Conservation (phyloP, 2,113 vertebrate genomes). For the Fregata magnificens region DNA sequence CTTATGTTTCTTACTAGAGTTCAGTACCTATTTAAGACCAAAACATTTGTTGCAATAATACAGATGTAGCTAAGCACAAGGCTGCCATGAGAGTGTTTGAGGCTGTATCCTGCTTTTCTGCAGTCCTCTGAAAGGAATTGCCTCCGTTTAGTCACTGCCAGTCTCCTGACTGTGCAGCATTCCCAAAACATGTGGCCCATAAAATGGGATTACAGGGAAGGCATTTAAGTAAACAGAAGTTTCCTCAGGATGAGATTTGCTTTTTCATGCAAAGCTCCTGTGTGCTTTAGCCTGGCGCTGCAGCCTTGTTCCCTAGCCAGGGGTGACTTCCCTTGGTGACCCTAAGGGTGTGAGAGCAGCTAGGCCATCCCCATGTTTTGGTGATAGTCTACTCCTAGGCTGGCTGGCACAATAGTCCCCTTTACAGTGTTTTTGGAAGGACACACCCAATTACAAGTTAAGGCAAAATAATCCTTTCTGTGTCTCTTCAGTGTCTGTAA, state of each 20-base stretch:
- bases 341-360: neutral
- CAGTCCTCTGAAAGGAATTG: neutral
- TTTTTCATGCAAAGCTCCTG: neutral
- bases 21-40: neutral
- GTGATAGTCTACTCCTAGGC: neutral
- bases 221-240: conserved; percentile 22
- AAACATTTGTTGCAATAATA: neutral
- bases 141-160: neutral
- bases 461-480: neutral
- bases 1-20: neutral
- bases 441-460: neutral
- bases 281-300: neutral
- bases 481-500: neutral
- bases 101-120: neutral
- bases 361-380: neutral
- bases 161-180: neutral
- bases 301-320: neutral
- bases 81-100: neutral
- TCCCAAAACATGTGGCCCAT: neutral
- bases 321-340: neutral
- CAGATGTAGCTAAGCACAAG: neutral
- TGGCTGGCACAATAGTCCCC: neutral
- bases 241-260: neutral
- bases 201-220: conserved; percentile 31
- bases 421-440: neutral